Evolutionary conservation across 2,797 vertebrate genomes (phyloP).

Genomic region (Propithecus deckenii): DNA sequence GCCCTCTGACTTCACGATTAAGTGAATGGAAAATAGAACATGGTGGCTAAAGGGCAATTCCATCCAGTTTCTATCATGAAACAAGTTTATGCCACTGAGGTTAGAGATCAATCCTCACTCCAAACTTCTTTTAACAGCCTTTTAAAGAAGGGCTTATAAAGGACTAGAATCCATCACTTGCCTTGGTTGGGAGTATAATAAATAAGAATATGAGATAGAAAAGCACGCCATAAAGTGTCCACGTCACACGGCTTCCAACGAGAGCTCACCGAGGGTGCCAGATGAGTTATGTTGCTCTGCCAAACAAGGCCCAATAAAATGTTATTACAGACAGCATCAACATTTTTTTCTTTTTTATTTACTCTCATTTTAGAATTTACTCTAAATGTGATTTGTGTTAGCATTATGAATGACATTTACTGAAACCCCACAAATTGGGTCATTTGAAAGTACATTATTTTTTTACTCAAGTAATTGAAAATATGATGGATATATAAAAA

Average conservation of each 20-base stretch:
- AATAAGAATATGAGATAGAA: neutral
- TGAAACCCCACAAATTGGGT: neutral
- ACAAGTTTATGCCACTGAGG: neutral
- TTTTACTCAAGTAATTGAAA: conserved; percentile 44
- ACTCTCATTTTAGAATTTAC: conserved; percentile 48
- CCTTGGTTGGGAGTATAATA: neutral
- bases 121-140: conserved; percentile 8
- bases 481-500: conserved; percentile 16
- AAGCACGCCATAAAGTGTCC: neutral
- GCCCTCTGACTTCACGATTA: conserved; percentile 5
- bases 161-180: neutral
- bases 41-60: neutral
- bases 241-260: neutral
- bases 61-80: conserved; percentile 1
- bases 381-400: conserved; percentile 49
- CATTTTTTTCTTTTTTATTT: conserved; percentile 49
- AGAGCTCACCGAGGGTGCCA: neutral
- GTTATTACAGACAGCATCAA: conserved; percentile 14
- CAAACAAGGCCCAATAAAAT: conserved; percentile 55
- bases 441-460: conserved; percentile 48
- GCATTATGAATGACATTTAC: conserved; percentile 37
- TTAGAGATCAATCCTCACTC: conserved; percentile 51
- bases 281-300: neutral
- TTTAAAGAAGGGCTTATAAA: conserved; percentile 8
- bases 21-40: neutral